phyloP scores from a whole-genome alignment of 2,797 vertebrate genomes.

The Vireo griseus region DNA sequence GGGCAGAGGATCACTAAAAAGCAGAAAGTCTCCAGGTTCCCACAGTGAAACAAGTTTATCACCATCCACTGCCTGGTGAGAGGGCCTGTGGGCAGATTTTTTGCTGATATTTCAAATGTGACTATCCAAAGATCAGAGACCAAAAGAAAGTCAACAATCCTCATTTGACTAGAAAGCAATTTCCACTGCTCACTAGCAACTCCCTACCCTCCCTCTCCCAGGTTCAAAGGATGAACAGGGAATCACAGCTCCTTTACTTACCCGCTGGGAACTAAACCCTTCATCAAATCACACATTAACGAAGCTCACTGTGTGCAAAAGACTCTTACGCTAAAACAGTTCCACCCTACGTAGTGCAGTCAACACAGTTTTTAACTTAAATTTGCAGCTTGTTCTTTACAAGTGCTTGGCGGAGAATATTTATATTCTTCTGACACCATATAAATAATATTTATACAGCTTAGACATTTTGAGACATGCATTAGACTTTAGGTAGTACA shows the following conservation, averaged over 20 bases:
- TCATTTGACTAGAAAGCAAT: neutral
- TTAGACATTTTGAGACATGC: conserved; percentile 80
- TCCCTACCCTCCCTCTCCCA: conserved; percentile 14
- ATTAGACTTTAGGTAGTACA: conserved; percentile 78
- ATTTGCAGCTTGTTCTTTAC: conserved; percentile 65
- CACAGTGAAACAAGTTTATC: neutral
- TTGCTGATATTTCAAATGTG: neutral
- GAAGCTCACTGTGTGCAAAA: conserved; percentile 54
- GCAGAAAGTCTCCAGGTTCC: neutral
- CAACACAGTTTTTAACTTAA: conserved; percentile 63
- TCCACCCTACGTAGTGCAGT: conserved; percentile 67
- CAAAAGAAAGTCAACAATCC: neutral
- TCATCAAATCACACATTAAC: conserved; percentile 61
- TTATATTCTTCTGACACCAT: conserved; percentile 75
- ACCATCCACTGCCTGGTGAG: neutral
- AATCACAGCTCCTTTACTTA: conserved; percentile 48
- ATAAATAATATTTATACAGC: conserved; percentile 81
- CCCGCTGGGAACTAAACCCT: conserved; percentile 53
- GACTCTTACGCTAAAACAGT: conserved; percentile 65
- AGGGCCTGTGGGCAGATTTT: neutral
- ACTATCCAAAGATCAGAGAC: conserved; percentile 2
- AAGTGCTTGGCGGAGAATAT: conserved; percentile 70
- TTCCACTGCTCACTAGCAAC: neutral
- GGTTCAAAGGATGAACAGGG: conserved; percentile 14
- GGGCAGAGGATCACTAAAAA: neutral